These are phyloP conservation scores for Halcyon malimbica DNA, from an alignment of 2,113 vertebrate genomes.

Conservation along the genomic window DNA sequence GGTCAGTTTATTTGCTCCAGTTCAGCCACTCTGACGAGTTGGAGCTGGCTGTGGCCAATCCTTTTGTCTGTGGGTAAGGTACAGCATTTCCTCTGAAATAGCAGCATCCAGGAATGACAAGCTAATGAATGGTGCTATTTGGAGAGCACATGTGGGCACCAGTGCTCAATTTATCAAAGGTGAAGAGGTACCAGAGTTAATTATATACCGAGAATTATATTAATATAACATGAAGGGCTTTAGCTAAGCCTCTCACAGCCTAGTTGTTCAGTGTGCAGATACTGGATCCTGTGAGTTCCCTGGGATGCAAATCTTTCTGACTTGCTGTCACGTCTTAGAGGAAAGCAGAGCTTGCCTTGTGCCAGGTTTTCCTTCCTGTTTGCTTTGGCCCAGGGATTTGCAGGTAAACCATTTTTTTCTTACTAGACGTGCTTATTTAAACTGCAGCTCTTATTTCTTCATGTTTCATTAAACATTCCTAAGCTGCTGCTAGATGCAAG, in stretches of 20 bases:
- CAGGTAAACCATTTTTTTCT: neutral
- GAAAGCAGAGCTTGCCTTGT: neutral
- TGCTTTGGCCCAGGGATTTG: neutral
- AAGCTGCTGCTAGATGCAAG: neutral
- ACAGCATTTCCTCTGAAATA: neutral
- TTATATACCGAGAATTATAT: neutral
- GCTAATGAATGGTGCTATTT: neutral
- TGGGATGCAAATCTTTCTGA: neutral
- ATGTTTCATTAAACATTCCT: neutral
- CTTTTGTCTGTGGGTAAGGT: neutral
- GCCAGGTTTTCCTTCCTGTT: neutral
- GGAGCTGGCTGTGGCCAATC: neutral
- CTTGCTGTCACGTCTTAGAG: neutral
- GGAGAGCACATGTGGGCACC: neutral
- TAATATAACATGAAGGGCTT: neutral
- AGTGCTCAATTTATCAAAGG: neutral
- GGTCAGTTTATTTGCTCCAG: neutral
- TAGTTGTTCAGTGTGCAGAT: neutral
- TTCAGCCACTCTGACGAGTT: neutral
- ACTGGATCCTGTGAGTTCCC: neutral
- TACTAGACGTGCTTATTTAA: neutral
- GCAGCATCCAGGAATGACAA: neutral
- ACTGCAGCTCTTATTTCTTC: neutral
- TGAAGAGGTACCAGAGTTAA: neutral
- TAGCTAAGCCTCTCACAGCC: neutral